Evolutionary conservation across 2,113 vertebrate species (phyloP).

Genomic region (Oplegnathus fasciatus): DNA sequence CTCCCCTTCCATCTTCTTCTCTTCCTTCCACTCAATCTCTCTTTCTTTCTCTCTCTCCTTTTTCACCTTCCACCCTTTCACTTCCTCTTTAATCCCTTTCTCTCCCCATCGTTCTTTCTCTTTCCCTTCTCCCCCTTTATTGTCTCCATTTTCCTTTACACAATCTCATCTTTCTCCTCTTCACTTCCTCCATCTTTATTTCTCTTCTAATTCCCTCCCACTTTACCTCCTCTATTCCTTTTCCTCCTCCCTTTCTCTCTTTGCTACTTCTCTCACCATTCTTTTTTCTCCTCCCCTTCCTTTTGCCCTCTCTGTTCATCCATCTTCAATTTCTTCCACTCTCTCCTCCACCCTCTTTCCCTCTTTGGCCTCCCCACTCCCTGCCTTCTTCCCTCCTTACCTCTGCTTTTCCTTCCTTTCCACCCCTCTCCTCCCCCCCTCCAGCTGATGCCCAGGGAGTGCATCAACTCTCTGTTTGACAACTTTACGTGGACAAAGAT

Average conservation of each 20-base stretch:
- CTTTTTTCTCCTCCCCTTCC: not conserved
- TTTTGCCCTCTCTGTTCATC: not conserved
- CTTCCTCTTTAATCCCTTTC: not conserved
- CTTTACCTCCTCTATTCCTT: not conserved
- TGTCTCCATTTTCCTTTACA: not conserved
- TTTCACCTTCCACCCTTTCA: not conserved
- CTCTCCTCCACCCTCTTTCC: not conserved
- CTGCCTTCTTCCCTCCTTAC: not conserved
- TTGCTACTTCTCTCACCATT: too few relatives aligned
- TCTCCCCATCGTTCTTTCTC: not conserved
- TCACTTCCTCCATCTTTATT: not conserved
- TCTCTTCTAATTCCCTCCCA: not conserved
- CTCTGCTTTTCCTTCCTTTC: too few relatives aligned
- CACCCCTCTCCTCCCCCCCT: not conserved
- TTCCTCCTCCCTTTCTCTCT: not conserved
- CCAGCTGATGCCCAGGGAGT: constrained; percentile 95
- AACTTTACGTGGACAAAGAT: constrained; percentile 95
- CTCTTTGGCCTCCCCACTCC: not conserved
- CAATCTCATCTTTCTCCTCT: not conserved
- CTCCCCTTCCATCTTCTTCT: too few relatives aligned
- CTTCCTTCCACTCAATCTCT: accelerated
- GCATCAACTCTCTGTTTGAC: constrained; percentile 95
- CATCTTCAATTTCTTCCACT: not conserved
- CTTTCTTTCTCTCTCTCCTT: accelerated
- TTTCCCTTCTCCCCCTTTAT: not conserved